These are phyloP conservation scores for Urocolius indicus DNA, from an alignment of 2,113 vertebrate genomes.

Conservation along the genomic window DNA sequence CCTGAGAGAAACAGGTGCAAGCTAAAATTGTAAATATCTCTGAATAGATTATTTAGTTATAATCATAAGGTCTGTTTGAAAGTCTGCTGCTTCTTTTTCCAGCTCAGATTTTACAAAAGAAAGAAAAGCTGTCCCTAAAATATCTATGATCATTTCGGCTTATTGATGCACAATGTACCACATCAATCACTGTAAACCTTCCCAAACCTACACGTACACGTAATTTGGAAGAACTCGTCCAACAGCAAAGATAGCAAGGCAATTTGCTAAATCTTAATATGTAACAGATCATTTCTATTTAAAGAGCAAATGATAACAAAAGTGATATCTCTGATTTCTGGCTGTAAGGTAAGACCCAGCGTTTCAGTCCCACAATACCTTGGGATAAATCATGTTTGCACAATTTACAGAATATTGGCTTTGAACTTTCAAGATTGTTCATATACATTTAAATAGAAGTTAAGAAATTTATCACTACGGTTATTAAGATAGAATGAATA, in stretches of 20 bases:
- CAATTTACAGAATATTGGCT: background rate
- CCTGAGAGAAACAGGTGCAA: background rate
- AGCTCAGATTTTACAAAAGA: background rate
- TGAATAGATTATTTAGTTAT: background rate
- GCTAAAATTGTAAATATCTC: background rate
- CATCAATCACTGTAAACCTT: slow-evolving; percentile 7
- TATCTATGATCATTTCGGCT: slow-evolving; percentile 9
- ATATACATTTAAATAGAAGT: background rate
- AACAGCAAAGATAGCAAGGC: background rate
- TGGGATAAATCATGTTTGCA: background rate
- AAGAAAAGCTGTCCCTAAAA: slow-evolving; percentile 3
- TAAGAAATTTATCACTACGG: background rate
- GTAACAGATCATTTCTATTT: background rate
- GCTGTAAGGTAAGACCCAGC: background rate
- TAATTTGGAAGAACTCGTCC: background rate
- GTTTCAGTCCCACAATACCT: background rate
- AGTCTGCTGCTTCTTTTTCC: background rate
- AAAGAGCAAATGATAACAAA: background rate
- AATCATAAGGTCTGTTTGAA: slow-evolving; percentile 2
- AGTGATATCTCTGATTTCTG: background rate
- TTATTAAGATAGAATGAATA: background rate
- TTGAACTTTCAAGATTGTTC: background rate
- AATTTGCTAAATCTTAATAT: slow-evolving; percentile 17
- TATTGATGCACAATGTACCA: background rate
- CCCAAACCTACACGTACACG: background rate